A percentile compares a stretch with the other conserved stretches of the same genome.
Evolutionary conservation across 2,888 invertebrate genomes (phyloP).

Genomic region (Galerucella calmariensis): DNA sequence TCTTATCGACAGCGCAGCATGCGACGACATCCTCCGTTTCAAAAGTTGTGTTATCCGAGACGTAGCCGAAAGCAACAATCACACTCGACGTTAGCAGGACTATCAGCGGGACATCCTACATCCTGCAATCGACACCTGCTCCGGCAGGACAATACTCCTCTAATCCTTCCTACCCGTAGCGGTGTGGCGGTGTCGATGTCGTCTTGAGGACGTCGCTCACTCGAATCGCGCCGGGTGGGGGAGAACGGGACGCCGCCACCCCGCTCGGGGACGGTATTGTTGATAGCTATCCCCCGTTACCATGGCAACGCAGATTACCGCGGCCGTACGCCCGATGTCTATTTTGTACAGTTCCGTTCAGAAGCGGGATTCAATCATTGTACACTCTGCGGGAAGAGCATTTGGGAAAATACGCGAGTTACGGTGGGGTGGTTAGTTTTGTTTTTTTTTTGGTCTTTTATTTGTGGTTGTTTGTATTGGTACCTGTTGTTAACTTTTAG

Average conservation of each 20-base stretch:
- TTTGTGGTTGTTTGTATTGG: constrained; percentile 13
- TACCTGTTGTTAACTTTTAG: background rate
- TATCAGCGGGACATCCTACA: constrained; percentile 7
- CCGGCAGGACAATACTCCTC: constrained; percentile 47
- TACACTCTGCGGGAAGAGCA: constrained; percentile 57
- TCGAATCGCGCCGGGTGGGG: constrained; percentile 23
- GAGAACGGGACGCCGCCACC: constrained; percentile 15
- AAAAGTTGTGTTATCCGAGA: constrained; percentile 10
- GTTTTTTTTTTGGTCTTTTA: constrained; percentile 18
- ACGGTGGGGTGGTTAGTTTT: constrained; percentile 16
- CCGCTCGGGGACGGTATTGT: constrained; percentile 60
- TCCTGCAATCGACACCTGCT: constrained; percentile 49
- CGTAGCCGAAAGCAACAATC: constrained; percentile 8
- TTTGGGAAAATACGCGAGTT: constrained; percentile 30
- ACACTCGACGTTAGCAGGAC: background rate
- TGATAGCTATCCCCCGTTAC: constrained; percentile 67
- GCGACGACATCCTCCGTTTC: background rate
- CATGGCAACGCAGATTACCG: constrained; percentile 66
- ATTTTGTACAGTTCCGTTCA: constrained; percentile 64
- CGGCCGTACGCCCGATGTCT: constrained; percentile 66
- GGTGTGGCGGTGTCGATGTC: constrained; percentile 12
- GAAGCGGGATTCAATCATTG: constrained; percentile 65
- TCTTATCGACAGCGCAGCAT: background rate
- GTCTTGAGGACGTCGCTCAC: constrained; percentile 26
- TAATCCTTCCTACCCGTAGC: constrained; percentile 40